Base-by-base conservation (phyloP, 30 jellyfish, hydroid and myxozoan species). In the Chironex yamaguchii region DNA sequence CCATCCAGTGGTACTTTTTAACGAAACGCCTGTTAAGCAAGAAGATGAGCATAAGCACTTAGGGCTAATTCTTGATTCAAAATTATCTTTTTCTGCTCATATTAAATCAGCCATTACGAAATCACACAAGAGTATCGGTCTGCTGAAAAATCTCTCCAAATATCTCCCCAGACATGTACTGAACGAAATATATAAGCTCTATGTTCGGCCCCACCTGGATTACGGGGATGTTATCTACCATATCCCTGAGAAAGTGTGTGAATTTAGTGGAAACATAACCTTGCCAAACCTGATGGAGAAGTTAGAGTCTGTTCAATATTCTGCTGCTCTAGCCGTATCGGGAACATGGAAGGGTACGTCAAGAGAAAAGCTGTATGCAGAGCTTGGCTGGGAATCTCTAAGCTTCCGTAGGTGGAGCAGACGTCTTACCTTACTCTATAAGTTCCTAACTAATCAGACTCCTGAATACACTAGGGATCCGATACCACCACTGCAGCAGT, bases 101-200 rank as follows among this genome's bases (percentile, higher is more conserved):
- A 2, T 72, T 34, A 36, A 72, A 26, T 36, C 74, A 30, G 86
- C 49, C 27, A 72, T 35, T 2, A 36, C 86, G 30, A 72, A 72
- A 72, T 36, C 88, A 63, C 53, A 88, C 36, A 84, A 84, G 77
- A 82, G 88, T 70, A 84, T 84, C 58, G 94, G 94, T 62, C 64
- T 84, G 71, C 76, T 84, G 94, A 84, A 65, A 71, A 62, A 36
- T 84, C 94, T 84, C 94, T 84, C 94, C 74, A 84, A 68, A 75
- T 69, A 69, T 50, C 94, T 70, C 34, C 94, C 88, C 62, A 69
- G 94, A 72, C 75, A 75, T 49, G 62, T 88, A 81, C 78, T 69
- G 9, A 84, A 62, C 70, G 88, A 71, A 54, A 52, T 70, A 84
- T 71, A 28, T 52, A 51, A 84, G 72, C 88, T 84, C 67, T 69